These are phyloP conservation scores for Eurypyga helias DNA, from an alignment of 2,113 vertebrate genomes.

Conservation along the genomic window DNA sequence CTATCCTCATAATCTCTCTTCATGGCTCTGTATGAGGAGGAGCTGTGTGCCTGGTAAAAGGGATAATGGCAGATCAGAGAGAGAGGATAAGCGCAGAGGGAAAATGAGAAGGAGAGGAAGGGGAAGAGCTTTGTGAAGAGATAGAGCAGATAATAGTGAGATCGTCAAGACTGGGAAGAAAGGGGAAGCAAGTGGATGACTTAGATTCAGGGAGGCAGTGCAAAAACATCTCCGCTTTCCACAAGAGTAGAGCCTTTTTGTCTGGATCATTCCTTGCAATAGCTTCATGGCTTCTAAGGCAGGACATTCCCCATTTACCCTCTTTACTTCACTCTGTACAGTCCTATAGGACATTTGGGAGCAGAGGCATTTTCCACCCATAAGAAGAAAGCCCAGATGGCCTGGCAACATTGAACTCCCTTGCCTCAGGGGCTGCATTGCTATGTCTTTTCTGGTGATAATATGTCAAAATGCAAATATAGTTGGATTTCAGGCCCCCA, in stretches of 20 bases:
- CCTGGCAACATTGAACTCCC: conserved; percentile 14
- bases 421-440: conserved; percentile 25
- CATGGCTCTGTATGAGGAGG: background rate
- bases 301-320: background rate
- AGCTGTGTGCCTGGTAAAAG: background rate
- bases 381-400: conserved; percentile 45
- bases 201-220: background rate
- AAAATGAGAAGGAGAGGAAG: background rate
- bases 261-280: background rate
- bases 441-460: conserved; percentile 58
- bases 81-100: background rate
- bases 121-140: background rate
- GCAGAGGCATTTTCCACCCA: conserved; percentile 13
- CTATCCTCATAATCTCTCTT: background rate
- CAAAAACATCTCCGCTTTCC: background rate
- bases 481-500: conserved; percentile 39
- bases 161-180: background rate
- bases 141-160: background rate
- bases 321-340: background rate
- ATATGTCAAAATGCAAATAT: conserved; percentile 63
- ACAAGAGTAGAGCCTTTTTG: background rate
- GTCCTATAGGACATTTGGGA: conserved; percentile 6
- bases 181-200: background rate
- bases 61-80: background rate
- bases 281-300: background rate